Base-by-base conservation (phyloP, 2,888 invertebrate genomes). In the Leucania comma region DNA sequence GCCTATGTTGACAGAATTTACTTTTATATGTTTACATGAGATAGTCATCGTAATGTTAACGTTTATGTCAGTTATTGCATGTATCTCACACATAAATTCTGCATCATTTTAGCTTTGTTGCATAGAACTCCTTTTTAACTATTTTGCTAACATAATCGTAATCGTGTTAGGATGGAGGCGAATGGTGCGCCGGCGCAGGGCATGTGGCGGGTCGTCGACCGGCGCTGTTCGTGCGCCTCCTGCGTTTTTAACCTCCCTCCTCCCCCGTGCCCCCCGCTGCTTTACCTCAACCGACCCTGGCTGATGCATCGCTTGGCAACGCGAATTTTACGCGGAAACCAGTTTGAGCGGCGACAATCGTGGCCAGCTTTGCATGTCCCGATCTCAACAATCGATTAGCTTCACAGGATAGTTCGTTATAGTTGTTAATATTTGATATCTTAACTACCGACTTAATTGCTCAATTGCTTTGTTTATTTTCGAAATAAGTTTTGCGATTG, bases 291-390 rank as follows among this genome's bases (percentile, higher is more conserved):
- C 90, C 91, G 92, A 92, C 91, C 93, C 94, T 93, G 93, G 91
- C 90, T 93, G 94, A 93, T 95, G 95, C 94, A 95, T 93, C 91
- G 94, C 93, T 90, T 93, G 92, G 95, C 93, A 95, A 94, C 93
- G 95, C 95, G 90, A 95, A 95, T 93, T 95, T 96, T 92, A 94
- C 92, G 92, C 91, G 93, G 91, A 94, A 95, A 96, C 95, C 95
- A 91, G 95, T 94, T 94, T 92, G 82, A 89, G 85, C 88, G 88
- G 90, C 91, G 93, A 93, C 93, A 93, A 91, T 91, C 89, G 88
- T 88, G 88, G 83, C 87, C 85, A 86, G 85, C 83, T 90, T 89
- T 88, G 87, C 88, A 88, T 87, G 87, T 86, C 85, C 88, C 86
- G 87, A 88, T 89, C 82, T 80, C 77, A 71, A 78, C 82, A 78